Evolutionary conservation across 2,113 vertebrate species (phyloP).

Genomic region (Zonotrichia leucophrys): DNA sequence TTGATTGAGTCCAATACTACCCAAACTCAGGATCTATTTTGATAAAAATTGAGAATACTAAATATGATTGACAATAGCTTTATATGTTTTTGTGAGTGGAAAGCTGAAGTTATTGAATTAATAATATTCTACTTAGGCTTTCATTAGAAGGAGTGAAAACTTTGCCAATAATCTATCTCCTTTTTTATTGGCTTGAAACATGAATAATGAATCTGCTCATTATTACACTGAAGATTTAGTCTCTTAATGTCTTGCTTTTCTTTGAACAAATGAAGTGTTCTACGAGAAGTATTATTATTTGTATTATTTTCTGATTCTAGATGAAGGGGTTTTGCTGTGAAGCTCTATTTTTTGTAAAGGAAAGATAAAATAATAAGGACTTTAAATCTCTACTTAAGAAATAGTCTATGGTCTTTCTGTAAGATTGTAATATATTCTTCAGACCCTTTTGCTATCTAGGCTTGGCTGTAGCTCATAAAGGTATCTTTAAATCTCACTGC

Average conservation of each 20-base stretch:
- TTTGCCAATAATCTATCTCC: not conserved
- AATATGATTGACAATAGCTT: not conserved
- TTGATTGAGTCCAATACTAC: not conserved
- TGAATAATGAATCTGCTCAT: not conserved
- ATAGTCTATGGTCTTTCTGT: not conserved
- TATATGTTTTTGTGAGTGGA: not conserved
- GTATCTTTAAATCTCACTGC: not conserved
- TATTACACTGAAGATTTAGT: not conserved
- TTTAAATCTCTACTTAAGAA: not conserved
- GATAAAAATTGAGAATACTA: not conserved
- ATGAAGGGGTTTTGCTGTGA: not conserved
- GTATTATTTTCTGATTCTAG: not conserved
- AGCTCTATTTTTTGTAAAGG: not conserved
- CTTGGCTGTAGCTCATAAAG: not conserved
- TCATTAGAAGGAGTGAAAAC: not conserved
- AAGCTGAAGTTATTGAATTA: not conserved
- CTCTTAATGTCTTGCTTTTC: not conserved
- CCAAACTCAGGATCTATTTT: not conserved
- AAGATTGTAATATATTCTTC: not conserved
- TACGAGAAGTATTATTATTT: not conserved
- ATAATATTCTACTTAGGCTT: not conserved
- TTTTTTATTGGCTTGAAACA: not conserved
- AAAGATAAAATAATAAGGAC: not conserved
- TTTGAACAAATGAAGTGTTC: not conserved
- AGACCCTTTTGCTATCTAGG: not conserved